Evolutionary conservation across 2,888 invertebrate genomes (phyloP).

Genomic region (Trisateles emortualis): DNA sequence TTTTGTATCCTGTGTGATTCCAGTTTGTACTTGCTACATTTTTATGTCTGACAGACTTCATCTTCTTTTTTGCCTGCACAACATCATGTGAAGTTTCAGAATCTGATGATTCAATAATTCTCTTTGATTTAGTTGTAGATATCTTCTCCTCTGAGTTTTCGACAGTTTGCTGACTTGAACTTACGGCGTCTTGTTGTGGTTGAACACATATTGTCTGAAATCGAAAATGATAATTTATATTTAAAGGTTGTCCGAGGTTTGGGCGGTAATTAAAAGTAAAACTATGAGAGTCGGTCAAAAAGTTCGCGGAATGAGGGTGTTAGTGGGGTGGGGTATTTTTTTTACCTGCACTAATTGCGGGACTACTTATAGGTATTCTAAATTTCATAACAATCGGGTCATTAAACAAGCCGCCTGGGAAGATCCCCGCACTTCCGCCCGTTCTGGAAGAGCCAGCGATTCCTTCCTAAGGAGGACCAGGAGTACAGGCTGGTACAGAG

Average conservation of each 20-base stretch:
- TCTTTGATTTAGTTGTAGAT: slow-evolving; percentile 18
- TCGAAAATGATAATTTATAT: background rate
- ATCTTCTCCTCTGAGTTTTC: slow-evolving; percentile 15
- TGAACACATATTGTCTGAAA: slow-evolving; percentile 27
- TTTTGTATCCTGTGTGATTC: slow-evolving; percentile 48
- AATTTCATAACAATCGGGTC: too few species aligned
- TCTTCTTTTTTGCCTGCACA: slow-evolving; percentile 10
- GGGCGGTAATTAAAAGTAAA: background rate
- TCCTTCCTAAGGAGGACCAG: too few species aligned
- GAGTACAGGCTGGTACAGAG: too few species aligned
- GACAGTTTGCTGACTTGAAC: slow-evolving; percentile 46
- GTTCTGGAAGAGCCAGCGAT: too few species aligned
- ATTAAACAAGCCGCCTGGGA: too few species aligned
- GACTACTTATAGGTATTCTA: too few species aligned
- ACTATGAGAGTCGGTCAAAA: too few species aligned
- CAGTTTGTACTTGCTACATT: slow-evolving; percentile 32
- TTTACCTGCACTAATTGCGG: too few species aligned
- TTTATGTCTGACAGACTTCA: slow-evolving; percentile 3
- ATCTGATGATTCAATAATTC: slow-evolving; percentile 20
- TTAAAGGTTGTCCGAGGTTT: too few species aligned
- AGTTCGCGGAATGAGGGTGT: too few species aligned
- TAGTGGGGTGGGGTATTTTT: too few species aligned
- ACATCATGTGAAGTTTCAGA: slow-evolving; percentile 11
- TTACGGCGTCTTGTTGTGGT: slow-evolving; percentile 48
- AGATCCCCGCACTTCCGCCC: too few species aligned